phyloP scores from a whole-genome alignment of 2,113 vertebrate species.

The Paracanthobrama guichenoti region DNA sequence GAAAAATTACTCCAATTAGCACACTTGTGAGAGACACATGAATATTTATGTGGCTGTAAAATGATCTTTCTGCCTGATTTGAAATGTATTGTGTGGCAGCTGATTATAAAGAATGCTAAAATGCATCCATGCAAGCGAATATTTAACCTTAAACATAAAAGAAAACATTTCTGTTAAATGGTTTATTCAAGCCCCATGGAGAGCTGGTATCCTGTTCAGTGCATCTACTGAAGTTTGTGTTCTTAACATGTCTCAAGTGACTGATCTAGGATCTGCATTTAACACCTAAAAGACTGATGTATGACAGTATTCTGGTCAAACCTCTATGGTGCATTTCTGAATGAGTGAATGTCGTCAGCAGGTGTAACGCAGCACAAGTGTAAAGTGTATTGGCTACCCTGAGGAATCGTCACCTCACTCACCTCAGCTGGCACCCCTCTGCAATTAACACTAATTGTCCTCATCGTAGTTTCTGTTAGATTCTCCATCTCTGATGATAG shows the following conservation, averaged over 20 bases:
- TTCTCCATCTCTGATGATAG: slow-evolving; percentile 32
- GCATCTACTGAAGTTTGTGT: background rate
- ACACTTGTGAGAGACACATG: background rate
- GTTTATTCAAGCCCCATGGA: background rate
- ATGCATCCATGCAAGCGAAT: background rate
- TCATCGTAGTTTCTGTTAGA: slow-evolving; percentile 54
- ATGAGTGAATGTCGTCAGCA: background rate
- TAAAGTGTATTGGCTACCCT: slow-evolving; percentile 33
- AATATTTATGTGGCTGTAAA: slow-evolving; percentile 14
- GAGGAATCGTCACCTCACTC: slow-evolving; percentile 40
- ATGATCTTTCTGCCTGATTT: background rate
- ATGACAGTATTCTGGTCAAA: background rate
- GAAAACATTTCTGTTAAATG: background rate
- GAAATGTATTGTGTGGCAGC: background rate
- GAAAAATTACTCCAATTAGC: background rate
- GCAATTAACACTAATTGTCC: slow-evolving; percentile 64
- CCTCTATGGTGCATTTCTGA: background rate
- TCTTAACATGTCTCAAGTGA: too few species aligned
- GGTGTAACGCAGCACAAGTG: slow-evolving; percentile 12
- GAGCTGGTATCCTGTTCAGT: background rate
- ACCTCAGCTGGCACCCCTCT: slow-evolving; percentile 55
- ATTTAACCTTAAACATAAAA: background rate
- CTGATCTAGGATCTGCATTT: background rate
- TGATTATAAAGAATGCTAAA: background rate
- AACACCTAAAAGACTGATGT: background rate